Base-by-base conservation (phyloP, 2,888 invertebrate genomes). In the Tipula unca region DNA sequence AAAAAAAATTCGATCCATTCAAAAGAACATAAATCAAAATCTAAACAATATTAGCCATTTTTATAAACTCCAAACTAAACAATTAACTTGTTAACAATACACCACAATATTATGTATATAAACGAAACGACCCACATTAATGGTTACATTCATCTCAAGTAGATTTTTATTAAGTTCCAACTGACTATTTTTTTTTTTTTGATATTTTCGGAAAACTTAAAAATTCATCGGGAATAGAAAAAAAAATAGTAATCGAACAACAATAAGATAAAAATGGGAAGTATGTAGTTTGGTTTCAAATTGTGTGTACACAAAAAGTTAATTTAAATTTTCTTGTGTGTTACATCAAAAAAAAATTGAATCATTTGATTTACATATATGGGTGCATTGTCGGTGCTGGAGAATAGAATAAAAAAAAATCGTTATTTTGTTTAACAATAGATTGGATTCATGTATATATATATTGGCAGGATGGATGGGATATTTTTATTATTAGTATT, bases 61-160 rank as follows among this genome's bases (percentile, higher is more conserved):
- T 69, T 14, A 69, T 69, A 69, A 69, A 69, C 69, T 69, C 69
- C 69, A 69, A 69, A 69, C 69, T 69, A 69, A 69, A 69, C 69
- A 69, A 69, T 69, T 69, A 69, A 69, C 25, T 10, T 69, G 69
- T 69, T 69, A 69, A 69, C 69, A 69, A 69, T 69, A 69, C n/a
- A n/a, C 69, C 69, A 69, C 25, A 69, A 69, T 69, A 32, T 32
- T 6, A 32, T 32, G n/a, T n/a, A 32, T 6, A 25, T 69, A 69
- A 69, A 20, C 69, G 69, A 69, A 69, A 69, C 69, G 69, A 69
- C 69, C 69, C 69, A 69, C 69, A 69, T 69, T 69, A 69, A 69
- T 69, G 69, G 69, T 69, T 69, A 69, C 69, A 69, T 69, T 69
- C 69, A 69, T 69, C 69, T 69, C 69, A 69, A 69, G 69, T 69